phyloP scores from a whole-genome alignment of 1,140 invertebrate genomes.

The Bombus fervidus region DNA sequence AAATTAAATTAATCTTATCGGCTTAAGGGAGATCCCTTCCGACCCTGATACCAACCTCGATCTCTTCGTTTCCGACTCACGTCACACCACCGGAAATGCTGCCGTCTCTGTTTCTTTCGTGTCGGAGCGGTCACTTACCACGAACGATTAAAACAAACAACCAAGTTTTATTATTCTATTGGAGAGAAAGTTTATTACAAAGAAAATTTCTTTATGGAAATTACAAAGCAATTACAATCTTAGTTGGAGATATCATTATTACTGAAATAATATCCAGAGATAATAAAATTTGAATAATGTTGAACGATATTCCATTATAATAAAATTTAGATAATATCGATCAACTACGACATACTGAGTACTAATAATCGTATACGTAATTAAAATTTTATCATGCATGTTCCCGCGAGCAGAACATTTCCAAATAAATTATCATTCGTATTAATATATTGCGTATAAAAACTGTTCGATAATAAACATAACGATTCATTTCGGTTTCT shows the following conservation, averaged over 20 bases:
- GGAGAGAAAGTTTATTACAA: neutral
- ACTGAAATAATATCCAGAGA: neutral
- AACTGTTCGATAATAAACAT: too few relatives aligned
- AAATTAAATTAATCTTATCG: constrained; percentile 75
- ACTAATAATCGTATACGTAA: too few relatives aligned
- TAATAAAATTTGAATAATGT: neutral
- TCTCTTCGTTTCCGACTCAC: constrained; percentile 52
- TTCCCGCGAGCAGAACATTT: neutral
- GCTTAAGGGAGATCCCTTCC: constrained; percentile 56
- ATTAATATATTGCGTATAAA: neutral
- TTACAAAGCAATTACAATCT: neutral
- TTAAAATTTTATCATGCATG: neutral
- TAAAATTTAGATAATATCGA: too few relatives aligned
- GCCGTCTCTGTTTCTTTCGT: constrained; percentile 28
- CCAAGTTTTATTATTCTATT: too few relatives aligned
- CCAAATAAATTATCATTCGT: neutral
- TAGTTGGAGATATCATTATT: neutral
- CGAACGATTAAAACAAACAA: neutral
- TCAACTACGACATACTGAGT: too few relatives aligned
- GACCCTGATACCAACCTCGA: constrained; percentile 29
- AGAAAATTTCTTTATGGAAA: neutral
- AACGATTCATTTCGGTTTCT: neutral
- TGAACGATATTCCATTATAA: neutral
- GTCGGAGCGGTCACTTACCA: neutral
- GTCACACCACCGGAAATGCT: constrained; percentile 48